These are phyloP conservation scores for Cyrtodaria siliqua DNA, from an alignment of 2,888 invertebrate genomes.

Conservation along the genomic window DNA sequence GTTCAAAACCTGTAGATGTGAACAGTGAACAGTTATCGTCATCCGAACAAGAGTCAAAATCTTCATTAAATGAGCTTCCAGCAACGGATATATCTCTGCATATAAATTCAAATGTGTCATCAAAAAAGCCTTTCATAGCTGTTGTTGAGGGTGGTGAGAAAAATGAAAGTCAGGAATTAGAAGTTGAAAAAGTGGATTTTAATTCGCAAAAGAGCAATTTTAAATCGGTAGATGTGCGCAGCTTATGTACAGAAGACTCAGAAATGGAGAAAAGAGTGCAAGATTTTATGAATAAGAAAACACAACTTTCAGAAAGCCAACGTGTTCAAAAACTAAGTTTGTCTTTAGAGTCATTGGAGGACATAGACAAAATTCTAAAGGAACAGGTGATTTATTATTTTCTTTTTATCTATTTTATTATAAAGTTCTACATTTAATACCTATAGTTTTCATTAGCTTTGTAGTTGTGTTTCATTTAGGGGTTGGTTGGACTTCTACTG, in stretches of 20 bases:
- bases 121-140: too few relatives aligned
- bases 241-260: conserved; percentile 5
- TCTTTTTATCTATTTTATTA: too few relatives aligned
- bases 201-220: conserved; percentile 68
- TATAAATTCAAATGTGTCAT: background rate
- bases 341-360: conserved; percentile 57
- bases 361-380: conserved; percentile 57
- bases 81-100: conserved; percentile 57
- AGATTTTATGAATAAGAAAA: background rate
- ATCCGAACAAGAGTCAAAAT: conserved; percentile 4
- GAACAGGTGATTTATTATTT: conserved; percentile 65
- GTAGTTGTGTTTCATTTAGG: too few relatives aligned
- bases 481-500: too few relatives aligned
- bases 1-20: background rate
- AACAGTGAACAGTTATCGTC: too few relatives aligned
- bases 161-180: conserved; percentile 52
- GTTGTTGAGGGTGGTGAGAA: conserved; percentile 57
- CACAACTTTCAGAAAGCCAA: background rate
- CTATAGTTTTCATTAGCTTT: too few relatives aligned
- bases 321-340: conserved; percentile 23
- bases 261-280: background rate
- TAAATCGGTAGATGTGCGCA: background rate
- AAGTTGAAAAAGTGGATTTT: conserved; percentile 72
- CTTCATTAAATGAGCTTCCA: conserved; percentile 41
- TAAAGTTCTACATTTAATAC: too few relatives aligned